Base-by-base conservation (phyloP, 1,140 invertebrate genomes). In the Drosophila pandora region DNA sequence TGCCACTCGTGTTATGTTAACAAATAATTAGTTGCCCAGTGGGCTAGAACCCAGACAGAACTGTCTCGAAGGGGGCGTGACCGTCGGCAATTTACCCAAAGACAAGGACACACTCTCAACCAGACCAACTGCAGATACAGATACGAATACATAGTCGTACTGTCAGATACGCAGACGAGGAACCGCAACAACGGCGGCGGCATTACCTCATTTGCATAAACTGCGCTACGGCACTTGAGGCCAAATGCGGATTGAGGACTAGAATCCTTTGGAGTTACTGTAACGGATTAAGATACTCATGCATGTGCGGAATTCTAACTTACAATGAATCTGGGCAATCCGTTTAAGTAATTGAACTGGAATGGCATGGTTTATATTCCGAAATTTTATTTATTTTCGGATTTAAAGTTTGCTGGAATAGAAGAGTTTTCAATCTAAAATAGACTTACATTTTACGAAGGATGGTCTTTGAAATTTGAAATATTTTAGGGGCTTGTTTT, bases 1-100 rank as follows among this genome's bases (percentile, higher is more conserved):
- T 87, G 82, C 82, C 83, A 87, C 82, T 85, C 78, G 82, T 85
- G 82, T 85, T 85, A 85, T 85, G 83, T 85, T 85, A 87, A 85
- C 82, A 85, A 85, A 85, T 85, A 85, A 85, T 85, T 85, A 85
- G 82, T 87, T 78, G 78, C 69, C 82, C 82, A 87, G 47, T 69
- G 82, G 81, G 77, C 81, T 58, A 63, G 74, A 64, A 70, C 45
- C 55, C 70, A 59, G 61, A 60, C 34, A 65, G 49, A 61, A 45
- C 48, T 60, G 70, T 28, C 74, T 39, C 68, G 13, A 58, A 54
- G 52, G 58, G 56, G 75, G 43, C 17, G 45, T 55, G 49, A 62
- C 73, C 49, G 68, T 13, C 57, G 65, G 52, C 61, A 79, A 79
- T 75, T 80, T 59, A 62, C 41, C 37, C 30, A 59, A 60, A 72